phyloP scores from a whole-genome alignment of 2,888 invertebrate species.

The Allygus modestus region DNA sequence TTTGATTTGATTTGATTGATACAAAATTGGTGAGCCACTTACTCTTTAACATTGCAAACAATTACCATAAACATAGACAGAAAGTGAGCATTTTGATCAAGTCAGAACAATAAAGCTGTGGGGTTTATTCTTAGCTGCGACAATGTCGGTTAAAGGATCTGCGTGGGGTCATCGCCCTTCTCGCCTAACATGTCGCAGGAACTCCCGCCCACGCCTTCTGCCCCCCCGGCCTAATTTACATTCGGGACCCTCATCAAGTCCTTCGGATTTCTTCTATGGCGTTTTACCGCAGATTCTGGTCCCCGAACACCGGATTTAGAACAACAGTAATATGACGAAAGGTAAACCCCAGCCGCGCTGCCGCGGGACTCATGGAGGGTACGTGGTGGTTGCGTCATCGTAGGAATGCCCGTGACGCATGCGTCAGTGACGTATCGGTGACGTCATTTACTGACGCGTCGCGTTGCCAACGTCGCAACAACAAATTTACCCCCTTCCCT shows the following conservation, averaged over 20 bases:
- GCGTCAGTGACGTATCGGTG: constrained; percentile 46
- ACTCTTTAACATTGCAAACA: too few species aligned
- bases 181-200: not conserved
- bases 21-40: too few species aligned
- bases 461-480: constrained; percentile 14
- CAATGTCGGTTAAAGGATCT: too few species aligned
- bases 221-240: not conserved
- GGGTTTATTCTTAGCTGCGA: too few species aligned
- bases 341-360: too few species aligned
- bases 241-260: not conserved
- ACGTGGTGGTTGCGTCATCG: constrained; percentile 18
- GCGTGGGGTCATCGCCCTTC: not conserved
- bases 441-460: constrained; percentile 15
- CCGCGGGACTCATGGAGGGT: not conserved
- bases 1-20: too few species aligned
- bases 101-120: not conserved
- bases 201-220: not conserved
- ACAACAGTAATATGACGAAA: too few species aligned
- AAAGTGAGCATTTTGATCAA: too few species aligned
- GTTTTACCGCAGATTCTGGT: too few species aligned
- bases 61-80: too few species aligned
- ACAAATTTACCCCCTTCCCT: constrained; percentile 18
- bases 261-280: not conserved
- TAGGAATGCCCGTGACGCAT: constrained; percentile 47
- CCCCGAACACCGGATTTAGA: too few species aligned